A percentile compares a stretch with the other conserved stretches of the same genome.
Evolutionary conservation across 2,113 vertebrate genomes (phyloP).

Genomic region (Perca fluviatilis): DNA sequence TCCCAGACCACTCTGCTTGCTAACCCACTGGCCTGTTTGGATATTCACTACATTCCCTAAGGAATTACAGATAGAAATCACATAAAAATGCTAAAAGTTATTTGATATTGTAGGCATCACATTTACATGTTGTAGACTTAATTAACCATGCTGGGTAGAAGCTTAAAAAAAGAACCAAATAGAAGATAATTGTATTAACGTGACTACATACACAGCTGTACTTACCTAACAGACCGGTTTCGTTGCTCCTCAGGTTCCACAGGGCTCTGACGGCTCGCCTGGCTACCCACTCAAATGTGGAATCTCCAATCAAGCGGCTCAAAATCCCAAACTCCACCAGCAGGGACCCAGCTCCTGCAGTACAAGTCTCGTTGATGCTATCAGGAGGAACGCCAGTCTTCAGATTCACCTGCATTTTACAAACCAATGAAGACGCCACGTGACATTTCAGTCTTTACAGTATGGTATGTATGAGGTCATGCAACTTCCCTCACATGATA

Average conservation of each 20-base stretch:
- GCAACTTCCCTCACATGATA: neutral
- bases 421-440: neutral
- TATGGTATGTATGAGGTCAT: neutral
- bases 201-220: no score
- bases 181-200: neutral
- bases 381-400: conserved; percentile 93
- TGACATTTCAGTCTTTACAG: neutral
- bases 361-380: conserved; percentile 96
- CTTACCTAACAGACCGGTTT: conserved; percentile 93
- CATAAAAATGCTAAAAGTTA: neutral
- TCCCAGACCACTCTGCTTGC: conserved; percentile 97
- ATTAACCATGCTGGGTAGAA: neutral
- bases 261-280: conserved; percentile 94
- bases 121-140: neutral
- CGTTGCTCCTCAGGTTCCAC: conserved; percentile 94
- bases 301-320: conserved; percentile 96
- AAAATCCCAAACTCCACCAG: conserved; percentile 98
- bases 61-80: conserved; percentile 23
- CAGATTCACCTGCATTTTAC: conserved; percentile 90
- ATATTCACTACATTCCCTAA: conserved; percentile 98
- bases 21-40: conserved; percentile 97
- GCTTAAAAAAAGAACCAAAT: conserved; percentile 6
- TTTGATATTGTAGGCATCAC: neutral
- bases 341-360: conserved; percentile 94
- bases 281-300: conserved; percentile 97